Evolutionary conservation across 30 jellyfish, hydroid and myxozoan genomes (phyloP), one percentile per base, ranked within the genome.

Genomic region (Pelagia noctiluca): DNA sequence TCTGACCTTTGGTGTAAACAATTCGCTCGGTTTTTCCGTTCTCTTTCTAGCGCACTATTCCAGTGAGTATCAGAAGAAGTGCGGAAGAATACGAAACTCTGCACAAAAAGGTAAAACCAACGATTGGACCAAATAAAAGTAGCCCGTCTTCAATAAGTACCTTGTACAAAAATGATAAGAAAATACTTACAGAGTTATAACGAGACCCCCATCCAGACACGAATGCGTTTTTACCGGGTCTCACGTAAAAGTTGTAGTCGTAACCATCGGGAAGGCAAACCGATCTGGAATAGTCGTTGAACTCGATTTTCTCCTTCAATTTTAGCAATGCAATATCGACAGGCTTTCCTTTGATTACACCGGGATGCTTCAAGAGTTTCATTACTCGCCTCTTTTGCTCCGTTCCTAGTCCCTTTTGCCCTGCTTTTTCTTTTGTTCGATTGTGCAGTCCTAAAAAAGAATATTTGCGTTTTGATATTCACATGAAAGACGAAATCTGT

Each of bases 201-300:
- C 47, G 29, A 26, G 52, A 26, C 46, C 94, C 94, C 87, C 87
- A 83, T 19, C 94, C 94, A 34, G 63, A 78, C 35, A 71, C 83
- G 26, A 32, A 83, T 34, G 83, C 94, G 21, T n/a, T n/a, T 38
- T 71, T 38, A 48, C 11, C 26, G 31, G 94, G 94, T 29, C 86
- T 32, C 2, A 70, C 82, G 16, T 61, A 52, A 0, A 61, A 64
- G 16, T 35, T 23, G 57, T 79, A 25, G 32, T 83, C 94, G 28
- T 8, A 83, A 11, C 60, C 82, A n/a, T 83, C 87, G 1, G 94
- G 83, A 37, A 71, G 30, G 66, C 94, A 83, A 2, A 83, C 34
- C 3, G 81, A 35, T 61, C 83, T 83, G 1, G 94, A 36, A 70
- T 83, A 83, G 38, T 71, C 88, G 35, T 72, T 83, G 35, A 62